Percentiles rank a stretch among this genome's conserved stretches.
phyloP scores from a whole-genome alignment of 2,113 vertebrate genomes.

The Amblyornis subalaris region DNA sequence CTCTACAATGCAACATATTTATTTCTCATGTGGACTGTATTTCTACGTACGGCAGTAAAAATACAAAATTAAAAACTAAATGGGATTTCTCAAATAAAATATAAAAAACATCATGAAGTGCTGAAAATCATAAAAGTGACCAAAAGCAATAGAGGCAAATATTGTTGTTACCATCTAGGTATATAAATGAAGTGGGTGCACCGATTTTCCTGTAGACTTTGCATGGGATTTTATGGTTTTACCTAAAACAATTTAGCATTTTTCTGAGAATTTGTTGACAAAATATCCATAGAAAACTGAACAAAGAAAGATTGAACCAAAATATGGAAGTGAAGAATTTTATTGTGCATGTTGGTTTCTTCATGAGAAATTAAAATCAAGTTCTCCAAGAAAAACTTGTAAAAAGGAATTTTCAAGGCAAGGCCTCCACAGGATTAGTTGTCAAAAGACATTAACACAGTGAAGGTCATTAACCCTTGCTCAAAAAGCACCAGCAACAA shows the following conservation, averaged over 20 bases:
- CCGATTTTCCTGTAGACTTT: not conserved
- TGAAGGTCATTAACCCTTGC: not conserved
- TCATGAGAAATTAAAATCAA: not conserved
- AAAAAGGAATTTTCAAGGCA: not conserved
- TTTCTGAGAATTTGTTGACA: not conserved
- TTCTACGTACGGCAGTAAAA: not conserved
- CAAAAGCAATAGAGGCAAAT: not conserved
- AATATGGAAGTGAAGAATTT: not conserved
- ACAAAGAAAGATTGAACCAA: not conserved
- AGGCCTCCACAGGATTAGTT: not conserved
- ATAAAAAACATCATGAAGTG: not conserved
- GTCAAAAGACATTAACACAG: not conserved
- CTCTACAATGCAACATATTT: not conserved
- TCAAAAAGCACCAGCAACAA: not conserved
- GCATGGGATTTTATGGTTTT: not conserved
- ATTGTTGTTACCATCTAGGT: not conserved
- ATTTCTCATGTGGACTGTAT: not conserved
- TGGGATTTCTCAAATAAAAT: not conserved
- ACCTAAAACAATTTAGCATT: not conserved
- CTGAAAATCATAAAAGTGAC: not conserved
- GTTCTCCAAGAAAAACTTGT: not conserved
- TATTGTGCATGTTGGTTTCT: not conserved
- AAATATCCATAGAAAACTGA: not conserved
- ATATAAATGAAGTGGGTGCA: not conserved
- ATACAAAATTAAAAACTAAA: not conserved